A percentile compares a stretch with the other conserved stretches of the same genome.
phyloP scores from a whole-genome alignment of 2,888 invertebrate genomes.

The Chydorus sphaericus region DNA sequence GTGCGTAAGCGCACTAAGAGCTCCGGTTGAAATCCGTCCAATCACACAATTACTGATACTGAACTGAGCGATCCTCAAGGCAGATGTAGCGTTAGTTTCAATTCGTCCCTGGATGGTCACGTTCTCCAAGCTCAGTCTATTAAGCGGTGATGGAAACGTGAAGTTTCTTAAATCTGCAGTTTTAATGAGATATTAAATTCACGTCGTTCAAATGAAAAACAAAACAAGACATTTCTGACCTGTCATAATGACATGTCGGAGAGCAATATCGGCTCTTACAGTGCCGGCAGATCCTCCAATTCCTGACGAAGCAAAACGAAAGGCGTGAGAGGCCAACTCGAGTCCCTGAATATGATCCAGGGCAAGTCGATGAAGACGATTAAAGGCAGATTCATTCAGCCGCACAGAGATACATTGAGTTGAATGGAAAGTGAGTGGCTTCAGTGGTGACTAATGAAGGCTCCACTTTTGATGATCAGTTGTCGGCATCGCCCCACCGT shows the following conservation, averaged over 20 bases:
- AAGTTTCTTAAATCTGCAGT: constrained; percentile 4
- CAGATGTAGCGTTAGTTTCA: constrained; percentile 8
- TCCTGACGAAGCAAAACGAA: constrained; percentile 7
- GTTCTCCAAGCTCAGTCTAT: not conserved
- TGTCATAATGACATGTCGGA: not conserved
- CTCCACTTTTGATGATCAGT: not conserved
- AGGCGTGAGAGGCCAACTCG: constrained; percentile 8
- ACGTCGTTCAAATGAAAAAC: not conserved
- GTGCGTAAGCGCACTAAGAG: constrained; percentile 6
- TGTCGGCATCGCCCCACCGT: constrained; percentile 5
- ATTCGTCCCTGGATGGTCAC: constrained; percentile 8
- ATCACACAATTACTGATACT: constrained; percentile 6
- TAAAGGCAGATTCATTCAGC: constrained; percentile 8
- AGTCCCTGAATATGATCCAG: not conserved
- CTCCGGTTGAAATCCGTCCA: not conserved
- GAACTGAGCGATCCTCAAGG: not conserved
- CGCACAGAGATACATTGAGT: not conserved
- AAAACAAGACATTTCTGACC: not conserved
- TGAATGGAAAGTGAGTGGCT: not conserved
- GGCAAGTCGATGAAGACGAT: constrained; percentile 1
- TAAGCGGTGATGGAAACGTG: constrained; percentile 14
- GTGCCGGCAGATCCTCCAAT: too few species aligned
- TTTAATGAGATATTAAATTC: not conserved
- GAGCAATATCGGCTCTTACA: not conserved
- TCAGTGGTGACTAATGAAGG: not conserved